Evolutionary conservation across 2,113 vertebrate species (phyloP).

Genomic region (Bolborhynchus lineola): DNA sequence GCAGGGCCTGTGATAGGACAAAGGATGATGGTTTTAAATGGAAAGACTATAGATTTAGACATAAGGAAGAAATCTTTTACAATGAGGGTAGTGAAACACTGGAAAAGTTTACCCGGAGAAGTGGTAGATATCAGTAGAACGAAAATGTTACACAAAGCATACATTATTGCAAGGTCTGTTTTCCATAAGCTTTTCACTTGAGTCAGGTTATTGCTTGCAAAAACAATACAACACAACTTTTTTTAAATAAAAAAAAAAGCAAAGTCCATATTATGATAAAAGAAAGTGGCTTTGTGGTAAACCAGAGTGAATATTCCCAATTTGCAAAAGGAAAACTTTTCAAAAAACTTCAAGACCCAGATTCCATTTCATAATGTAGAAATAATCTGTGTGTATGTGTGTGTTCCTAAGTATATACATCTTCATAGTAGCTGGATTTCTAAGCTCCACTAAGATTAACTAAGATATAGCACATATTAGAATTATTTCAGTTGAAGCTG

Average conservation of each 20-base stretch:
- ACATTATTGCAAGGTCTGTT: neutral
- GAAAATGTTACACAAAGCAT: neutral
- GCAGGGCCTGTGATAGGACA: neutral
- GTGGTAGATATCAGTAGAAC: neutral
- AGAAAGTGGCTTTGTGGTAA: neutral
- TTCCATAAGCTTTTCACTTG: neutral
- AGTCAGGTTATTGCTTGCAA: neutral
- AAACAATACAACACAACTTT: neutral
- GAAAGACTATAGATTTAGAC: neutral
- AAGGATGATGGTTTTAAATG: neutral
- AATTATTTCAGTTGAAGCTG: neutral
- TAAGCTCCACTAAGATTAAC: neutral
- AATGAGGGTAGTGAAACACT: neutral
- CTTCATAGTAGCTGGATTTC: neutral
- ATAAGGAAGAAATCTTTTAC: neutral
- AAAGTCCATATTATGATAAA: neutral
- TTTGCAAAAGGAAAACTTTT: neutral
- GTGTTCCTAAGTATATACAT: neutral
- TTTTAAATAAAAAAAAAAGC: neutral
- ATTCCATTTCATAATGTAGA: neutral
- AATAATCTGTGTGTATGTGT: neutral
- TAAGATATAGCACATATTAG: neutral
- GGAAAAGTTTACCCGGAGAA: neutral
- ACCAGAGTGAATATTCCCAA: neutral
- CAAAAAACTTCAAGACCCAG: too few relatives aligned